Evolutionary conservation across 2,113 vertebrate species (phyloP), one percentile per base, ranked within the genome.

Genomic region (Smithornis capensis): DNA sequence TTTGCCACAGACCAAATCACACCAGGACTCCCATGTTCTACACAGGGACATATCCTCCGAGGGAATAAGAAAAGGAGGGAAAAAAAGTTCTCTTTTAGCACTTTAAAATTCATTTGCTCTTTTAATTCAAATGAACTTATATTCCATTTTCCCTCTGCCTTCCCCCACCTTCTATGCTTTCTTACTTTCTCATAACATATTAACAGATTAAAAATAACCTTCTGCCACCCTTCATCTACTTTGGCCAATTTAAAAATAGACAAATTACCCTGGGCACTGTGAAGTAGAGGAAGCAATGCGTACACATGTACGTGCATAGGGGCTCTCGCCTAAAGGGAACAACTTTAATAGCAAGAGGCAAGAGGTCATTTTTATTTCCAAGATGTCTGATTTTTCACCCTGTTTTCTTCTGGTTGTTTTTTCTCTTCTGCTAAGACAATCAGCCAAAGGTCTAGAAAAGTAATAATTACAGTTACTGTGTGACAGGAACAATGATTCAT

Each of bases 171-270:
- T 76, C 40, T 79, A 25, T 0, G 2, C 42, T 94, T 92, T 7
- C 1, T 59, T 83, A 59, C 70, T 83, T 82, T 91, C 75, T 74
- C 53, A 42, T 87, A 95, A 71, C 81, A 92, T 59, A 57, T 76
- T 76, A 87, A 42, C 62, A 81, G 83, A 78, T 94, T 92, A 84
- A 95, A 95, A 95, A 89, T 53, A 95, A 89, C 91, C 63, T 95
- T 79, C 82, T 95, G 91, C 74, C 81, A 87, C 42, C 45, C 70
- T 79, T 92, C 81, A 55, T 90, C 81, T 94, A 74, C 84, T 92
- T 37, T 65, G 50, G 29, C 55, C 94, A 91, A 76, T 94, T 87
- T 94, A 90, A 91, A 89, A 69, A 50, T 27, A 82, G 50, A 68
- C 45, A 85, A 87, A 90, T 67, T 83, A 74, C 75, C 50, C 27